These are phyloP conservation scores for Polyommatus icarus DNA, from an alignment of 2,888 invertebrate genomes.

Conservation along the genomic window DNA sequence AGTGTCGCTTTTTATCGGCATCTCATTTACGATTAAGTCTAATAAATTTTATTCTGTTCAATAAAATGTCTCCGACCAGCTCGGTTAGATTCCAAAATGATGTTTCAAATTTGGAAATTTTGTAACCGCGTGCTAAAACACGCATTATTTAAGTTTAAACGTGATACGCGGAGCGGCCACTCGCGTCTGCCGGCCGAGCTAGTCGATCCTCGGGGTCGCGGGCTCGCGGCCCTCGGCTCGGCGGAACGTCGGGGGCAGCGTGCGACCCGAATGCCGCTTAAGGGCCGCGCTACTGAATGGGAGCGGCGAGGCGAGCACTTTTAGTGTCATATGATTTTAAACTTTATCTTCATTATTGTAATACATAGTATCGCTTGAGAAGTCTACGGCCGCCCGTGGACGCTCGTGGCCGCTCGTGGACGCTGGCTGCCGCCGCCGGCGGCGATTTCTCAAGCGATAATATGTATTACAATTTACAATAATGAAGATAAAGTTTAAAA, in stretches of 20 bases:
- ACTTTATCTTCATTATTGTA: too few species aligned
- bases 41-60: not conserved
- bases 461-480: too few species aligned
- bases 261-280: not conserved
- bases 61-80: not conserved
- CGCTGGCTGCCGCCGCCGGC: too few species aligned
- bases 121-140: not conserved
- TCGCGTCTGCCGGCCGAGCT: not conserved
- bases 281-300: not conserved
- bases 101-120: conserved; percentile 19
- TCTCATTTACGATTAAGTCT: conserved; percentile 15
- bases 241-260: not conserved
- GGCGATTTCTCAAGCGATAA: too few species aligned
- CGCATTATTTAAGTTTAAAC: not conserved
- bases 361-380: too few species aligned
- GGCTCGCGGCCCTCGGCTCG: not conserved
- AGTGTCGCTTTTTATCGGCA: not conserved
- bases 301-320: too few species aligned
- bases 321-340: too few species aligned
- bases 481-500: too few species aligned
- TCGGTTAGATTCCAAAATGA: not conserved
- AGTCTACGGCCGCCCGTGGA: too few species aligned
- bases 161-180: not conserved
- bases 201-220: not conserved
- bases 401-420: too few species aligned